Conservation (phyloP, 2,113 vertebrate genomes). For the Toxotes jaculatrix region DNA sequence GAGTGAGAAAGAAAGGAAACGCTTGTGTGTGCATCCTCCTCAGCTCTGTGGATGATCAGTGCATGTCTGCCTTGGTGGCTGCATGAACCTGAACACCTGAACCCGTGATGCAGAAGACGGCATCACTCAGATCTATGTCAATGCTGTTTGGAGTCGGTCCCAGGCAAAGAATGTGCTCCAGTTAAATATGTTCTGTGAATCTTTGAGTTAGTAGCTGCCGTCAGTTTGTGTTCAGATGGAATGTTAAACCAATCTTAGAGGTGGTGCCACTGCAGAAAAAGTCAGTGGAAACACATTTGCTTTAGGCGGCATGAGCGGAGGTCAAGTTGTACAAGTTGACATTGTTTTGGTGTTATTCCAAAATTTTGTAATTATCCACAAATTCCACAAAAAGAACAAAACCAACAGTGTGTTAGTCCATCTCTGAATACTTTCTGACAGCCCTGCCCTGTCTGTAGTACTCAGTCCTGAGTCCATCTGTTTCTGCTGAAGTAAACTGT, state of each 20-base stretch:
- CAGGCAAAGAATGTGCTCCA: conserved; percentile 1
- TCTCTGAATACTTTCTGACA: no score
- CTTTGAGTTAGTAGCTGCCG: background rate
- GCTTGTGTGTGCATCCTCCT: conserved; percentile 45
- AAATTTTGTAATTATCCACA: background rate
- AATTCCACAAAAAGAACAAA: background rate
- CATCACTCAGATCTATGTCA: conserved; percentile 7
- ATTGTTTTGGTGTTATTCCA: background rate
- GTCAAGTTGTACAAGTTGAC: background rate
- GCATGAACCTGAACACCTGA: conserved; percentile 57
- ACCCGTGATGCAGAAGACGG: conserved; percentile 15
- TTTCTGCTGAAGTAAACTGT: background rate
- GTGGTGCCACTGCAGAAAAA: background rate
- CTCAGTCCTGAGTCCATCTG: no score
- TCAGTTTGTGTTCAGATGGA: conserved; percentile 25
- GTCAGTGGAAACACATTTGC: background rate
- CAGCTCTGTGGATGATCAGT: conserved; percentile 39
- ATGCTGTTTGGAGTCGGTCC: conserved; percentile 16
- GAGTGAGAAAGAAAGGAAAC: conserved; percentile 6
- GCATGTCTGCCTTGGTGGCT: conserved; percentile 60
- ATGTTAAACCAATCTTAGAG: conserved; percentile 8
- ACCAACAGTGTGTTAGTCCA: background rate
- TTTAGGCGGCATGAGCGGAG: background rate
- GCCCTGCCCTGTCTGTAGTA: no score
- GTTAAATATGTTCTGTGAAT: background rate